Percentiles rank a stretch among this genome's conserved stretches.
These are phyloP conservation scores for Manacus vitellinus DNA, from an alignment of 2,113 vertebrate species.

Conservation along the genomic window DNA sequence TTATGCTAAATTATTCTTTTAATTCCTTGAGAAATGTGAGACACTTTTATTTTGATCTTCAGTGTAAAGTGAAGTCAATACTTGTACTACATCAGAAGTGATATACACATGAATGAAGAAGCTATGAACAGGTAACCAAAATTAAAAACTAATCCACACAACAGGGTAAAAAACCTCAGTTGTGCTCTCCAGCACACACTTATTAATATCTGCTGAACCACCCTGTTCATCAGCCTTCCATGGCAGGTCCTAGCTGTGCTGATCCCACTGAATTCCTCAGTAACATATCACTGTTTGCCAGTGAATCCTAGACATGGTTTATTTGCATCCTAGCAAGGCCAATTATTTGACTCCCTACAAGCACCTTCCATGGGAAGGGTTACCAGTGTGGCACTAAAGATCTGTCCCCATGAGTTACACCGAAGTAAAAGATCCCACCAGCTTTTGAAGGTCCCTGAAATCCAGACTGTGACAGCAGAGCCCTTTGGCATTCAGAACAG, in stretches of 20 bases:
- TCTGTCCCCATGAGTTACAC: neutral
- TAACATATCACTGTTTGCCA: neutral
- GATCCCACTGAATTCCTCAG: neutral
- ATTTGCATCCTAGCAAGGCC: neutral
- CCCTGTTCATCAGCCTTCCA: neutral
- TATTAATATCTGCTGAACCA: neutral
- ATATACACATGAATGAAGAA: neutral
- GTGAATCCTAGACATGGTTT: neutral
- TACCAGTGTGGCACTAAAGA: neutral
- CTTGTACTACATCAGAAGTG: neutral
- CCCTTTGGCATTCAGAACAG: neutral
- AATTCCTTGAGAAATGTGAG: constrained; percentile 24
- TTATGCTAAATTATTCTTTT: constrained; percentile 11
- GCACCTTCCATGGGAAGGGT: neutral
- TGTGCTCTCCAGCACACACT: neutral
- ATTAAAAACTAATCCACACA: neutral
- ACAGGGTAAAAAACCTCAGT: neutral
- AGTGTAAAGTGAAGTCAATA: neutral
- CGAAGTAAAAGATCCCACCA: neutral
- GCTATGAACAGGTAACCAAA: neutral
- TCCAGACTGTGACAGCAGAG: neutral
- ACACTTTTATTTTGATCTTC: constrained; percentile 5
- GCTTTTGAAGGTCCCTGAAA: neutral
- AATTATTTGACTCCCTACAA: constrained; percentile 7
- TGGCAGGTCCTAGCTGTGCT: neutral